Evolutionary conservation across 2,888 invertebrate genomes (phyloP), one percentile per base, ranked within the genome.

Genomic region (Nysson spinosus): DNA sequence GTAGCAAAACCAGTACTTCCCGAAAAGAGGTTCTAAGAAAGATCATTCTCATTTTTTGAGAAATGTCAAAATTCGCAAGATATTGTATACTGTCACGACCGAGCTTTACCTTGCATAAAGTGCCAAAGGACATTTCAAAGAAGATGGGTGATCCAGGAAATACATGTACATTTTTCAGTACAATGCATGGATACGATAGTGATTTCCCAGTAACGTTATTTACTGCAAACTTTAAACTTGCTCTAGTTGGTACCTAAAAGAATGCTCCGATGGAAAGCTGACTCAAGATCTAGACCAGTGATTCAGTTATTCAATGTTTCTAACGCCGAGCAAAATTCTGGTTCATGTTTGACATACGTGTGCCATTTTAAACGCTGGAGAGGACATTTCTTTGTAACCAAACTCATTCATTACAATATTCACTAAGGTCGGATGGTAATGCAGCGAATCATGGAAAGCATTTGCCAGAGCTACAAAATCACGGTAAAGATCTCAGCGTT

Each of bases 81-180:
- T n/a, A n/a, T n/a, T n/a, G n/a, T n/a, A n/a, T n/a, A n/a, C n/a
- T n/a, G n/a, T n/a, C n/a, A n/a, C n/a, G n/a, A n/a, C n/a, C n/a
- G n/a, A n/a, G n/a, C n/a, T n/a, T 12, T 69, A 75, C 87, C 81
- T 85, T 75, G 83, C 78, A 68, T 11, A 88, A 72, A 37, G 77
- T 77, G 11, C 77, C 79, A 55, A 90, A 89, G 0, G 88, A 84
- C 56, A 78, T 82, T 69, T 87, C 80, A 42, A 89, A 82, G 43
- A 89, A 88, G 66, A 88, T 86, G 1, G 94, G 94, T 35, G 94
- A 90, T 1, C 94, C 94, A 28, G 94, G 93, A 75, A 94, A 92
- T 52, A 93, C 89, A 74, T 90, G 91, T 0, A 93, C 92, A 84
- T 94, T 94, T 32, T 85, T 83, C 7, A 93, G 68, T 12, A 85